These are phyloP conservation scores for Cyrtorhinus lividipennis DNA, from an alignment of 1,140 invertebrate species.

Conservation along the genomic window DNA sequence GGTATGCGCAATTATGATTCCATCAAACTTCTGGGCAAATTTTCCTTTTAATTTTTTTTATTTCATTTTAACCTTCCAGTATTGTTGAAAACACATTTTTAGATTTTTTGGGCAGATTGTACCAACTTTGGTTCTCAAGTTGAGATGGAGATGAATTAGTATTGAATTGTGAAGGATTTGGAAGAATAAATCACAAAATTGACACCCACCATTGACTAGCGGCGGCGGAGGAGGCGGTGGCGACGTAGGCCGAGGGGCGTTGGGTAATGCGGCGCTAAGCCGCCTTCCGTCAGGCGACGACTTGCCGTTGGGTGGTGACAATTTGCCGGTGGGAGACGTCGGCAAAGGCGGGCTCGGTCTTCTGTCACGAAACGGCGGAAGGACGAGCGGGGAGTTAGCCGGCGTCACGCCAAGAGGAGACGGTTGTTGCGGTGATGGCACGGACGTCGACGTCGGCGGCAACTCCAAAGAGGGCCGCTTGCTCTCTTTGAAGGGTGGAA, in stretches of 20 bases:
- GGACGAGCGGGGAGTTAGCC: not conserved
- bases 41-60: no score
- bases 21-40: no score
- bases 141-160: no score
- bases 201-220: conserved; percentile 16
- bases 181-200: no score
- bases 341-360: not conserved
- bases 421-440: not conserved
- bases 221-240: conserved; percentile 26
- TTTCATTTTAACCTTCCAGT: no score
- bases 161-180: no score
- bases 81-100: no score
- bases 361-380: not conserved
- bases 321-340: not conserved
- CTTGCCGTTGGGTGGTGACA: not conserved
- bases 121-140: no score
- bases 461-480: not conserved
- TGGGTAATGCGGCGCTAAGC: conserved; percentile 19
- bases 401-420: not conserved
- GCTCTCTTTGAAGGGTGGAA: not conserved
- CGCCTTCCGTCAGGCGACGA: conserved; percentile 16
- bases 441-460: not conserved
- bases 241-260: conserved; percentile 17
- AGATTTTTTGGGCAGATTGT: no score
- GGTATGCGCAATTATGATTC: no score